Conservation (phyloP, 2,888 invertebrate species). For the Cheilosia vulpina region DNA sequence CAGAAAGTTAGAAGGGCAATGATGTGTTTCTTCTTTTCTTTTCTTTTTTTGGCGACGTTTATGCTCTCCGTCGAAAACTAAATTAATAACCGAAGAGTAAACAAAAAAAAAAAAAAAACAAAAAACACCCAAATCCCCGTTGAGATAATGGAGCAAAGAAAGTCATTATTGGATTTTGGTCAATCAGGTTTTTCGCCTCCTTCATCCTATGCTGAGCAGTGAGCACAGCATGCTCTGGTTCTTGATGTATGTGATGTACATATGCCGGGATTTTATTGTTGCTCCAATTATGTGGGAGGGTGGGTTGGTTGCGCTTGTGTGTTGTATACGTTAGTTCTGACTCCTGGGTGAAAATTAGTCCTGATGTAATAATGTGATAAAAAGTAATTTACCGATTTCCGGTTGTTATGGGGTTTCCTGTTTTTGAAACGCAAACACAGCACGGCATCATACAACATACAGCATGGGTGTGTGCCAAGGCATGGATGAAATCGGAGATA, state of each 20-base stretch:
- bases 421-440: conserved; percentile 64
- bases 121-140: conserved; percentile 47
- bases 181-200: conserved; percentile 53
- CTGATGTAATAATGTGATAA: conserved; percentile 70
- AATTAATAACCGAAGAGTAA: conserved; percentile 60
- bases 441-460: conserved; percentile 10
- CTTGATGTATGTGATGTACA: conserved; percentile 46
- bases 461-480: background rate
- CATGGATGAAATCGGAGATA: background rate
- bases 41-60: background rate
- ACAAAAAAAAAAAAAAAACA: conserved; percentile 14
- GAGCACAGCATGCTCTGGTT: background rate
- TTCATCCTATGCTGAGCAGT: conserved; percentile 8
- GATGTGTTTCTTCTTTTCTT: conserved; percentile 33
- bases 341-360: conserved; percentile 56
- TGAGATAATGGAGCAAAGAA: conserved; percentile 55
- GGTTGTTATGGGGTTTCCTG: conserved; percentile 67
- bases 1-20: conserved; percentile 10
- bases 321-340: background rate
- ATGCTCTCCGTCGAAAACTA: conserved; percentile 50
- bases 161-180: conserved; percentile 69
- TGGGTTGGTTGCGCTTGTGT: background rate
- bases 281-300: conserved; percentile 34
- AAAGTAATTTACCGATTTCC: conserved; percentile 72
- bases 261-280: conserved; percentile 54